phyloP scores from a whole-genome alignment of 2,797 vertebrate genomes.

The Sciaenops ocellatus region DNA sequence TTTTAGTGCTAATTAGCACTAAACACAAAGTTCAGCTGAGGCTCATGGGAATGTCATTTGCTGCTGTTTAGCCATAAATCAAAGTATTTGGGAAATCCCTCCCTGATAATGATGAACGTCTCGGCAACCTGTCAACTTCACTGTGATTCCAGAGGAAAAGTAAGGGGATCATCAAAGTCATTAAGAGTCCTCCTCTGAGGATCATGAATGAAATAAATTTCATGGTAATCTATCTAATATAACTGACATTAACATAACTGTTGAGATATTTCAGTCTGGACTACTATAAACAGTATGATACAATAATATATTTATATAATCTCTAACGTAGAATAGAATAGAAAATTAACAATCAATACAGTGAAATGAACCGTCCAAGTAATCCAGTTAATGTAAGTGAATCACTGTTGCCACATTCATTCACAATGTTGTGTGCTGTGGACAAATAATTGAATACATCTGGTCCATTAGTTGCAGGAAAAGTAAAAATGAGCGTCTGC shows the following conservation, averaged over 20 bases:
- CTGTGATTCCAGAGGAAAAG: neutral
- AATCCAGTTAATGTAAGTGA: constrained; percentile 29
- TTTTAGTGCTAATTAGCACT: neutral
- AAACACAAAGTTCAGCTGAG: neutral
- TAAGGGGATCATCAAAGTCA: neutral
- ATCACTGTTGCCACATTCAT: constrained; percentile 26
- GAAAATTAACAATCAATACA: constrained; percentile 7
- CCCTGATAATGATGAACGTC: too few relatives aligned
- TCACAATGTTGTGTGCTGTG: constrained; percentile 16
- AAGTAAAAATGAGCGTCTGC: constrained; percentile 16
- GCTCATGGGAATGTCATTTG: neutral
- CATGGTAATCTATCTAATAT: neutral
- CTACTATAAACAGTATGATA: neutral
- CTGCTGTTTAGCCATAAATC: neutral
- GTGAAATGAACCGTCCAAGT: constrained; percentile 21
- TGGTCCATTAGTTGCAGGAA: constrained; percentile 38
- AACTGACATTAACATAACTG: too few relatives aligned
- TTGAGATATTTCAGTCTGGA: neutral
- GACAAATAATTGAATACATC: constrained; percentile 51
- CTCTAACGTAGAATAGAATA: constrained; percentile 2
- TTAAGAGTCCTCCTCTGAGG: constrained; percentile 1
- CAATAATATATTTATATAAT: constrained; percentile 13
- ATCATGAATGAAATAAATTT: neutral
- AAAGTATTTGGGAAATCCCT: neutral
- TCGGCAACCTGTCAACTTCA: neutral